Percentiles rank a stretch among this genome's conserved stretches.
phyloP scores from a whole-genome alignment of 1,140 invertebrate species.

The Euwallacea fornicatus region DNA sequence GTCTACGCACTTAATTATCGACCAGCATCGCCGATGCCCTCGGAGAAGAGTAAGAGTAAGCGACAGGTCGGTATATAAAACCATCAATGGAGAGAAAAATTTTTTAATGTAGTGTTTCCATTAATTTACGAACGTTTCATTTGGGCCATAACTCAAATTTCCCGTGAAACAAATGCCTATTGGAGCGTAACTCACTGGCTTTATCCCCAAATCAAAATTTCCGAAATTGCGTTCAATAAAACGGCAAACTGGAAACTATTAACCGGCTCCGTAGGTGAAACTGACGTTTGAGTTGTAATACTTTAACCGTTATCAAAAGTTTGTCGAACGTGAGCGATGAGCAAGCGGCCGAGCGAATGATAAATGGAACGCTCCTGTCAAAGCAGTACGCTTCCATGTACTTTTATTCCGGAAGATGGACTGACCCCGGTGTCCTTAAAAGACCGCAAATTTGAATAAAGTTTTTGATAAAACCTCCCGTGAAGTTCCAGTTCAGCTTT shows the following conservation, averaged over 20 bases:
- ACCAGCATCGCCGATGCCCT: too few relatives aligned
- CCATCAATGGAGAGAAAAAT: too few relatives aligned
- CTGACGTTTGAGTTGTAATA: slow-evolving; percentile 49
- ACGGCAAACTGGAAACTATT: slow-evolving; percentile 13
- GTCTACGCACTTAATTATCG: too few relatives aligned
- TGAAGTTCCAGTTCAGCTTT: not conserved
- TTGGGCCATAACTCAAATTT: too few relatives aligned
- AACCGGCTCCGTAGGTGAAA: slow-evolving; percentile 42
- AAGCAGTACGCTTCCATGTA: slow-evolving; percentile 30
- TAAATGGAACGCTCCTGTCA: slow-evolving; percentile 46
- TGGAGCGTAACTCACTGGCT: too few relatives aligned
- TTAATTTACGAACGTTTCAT: too few relatives aligned
- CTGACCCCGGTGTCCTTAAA: slow-evolving; percentile 33
- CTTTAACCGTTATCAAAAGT: slow-evolving; percentile 50
- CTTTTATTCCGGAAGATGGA: slow-evolving; percentile 33
- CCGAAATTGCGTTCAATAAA: slow-evolving; percentile 9
- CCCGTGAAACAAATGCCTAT: too few relatives aligned
- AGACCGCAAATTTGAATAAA: slow-evolving; percentile 38
- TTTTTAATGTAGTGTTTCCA: too few relatives aligned
- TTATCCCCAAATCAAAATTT: not conserved
- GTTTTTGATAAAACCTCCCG: slow-evolving; percentile 26
- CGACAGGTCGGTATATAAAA: too few relatives aligned
- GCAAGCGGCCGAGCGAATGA: slow-evolving; percentile 42
- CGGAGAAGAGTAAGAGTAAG: too few relatives aligned
- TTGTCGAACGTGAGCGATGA: slow-evolving; percentile 49